Conservation (phyloP, 1,140 invertebrate species). For the Danaus melanippus region DNA sequence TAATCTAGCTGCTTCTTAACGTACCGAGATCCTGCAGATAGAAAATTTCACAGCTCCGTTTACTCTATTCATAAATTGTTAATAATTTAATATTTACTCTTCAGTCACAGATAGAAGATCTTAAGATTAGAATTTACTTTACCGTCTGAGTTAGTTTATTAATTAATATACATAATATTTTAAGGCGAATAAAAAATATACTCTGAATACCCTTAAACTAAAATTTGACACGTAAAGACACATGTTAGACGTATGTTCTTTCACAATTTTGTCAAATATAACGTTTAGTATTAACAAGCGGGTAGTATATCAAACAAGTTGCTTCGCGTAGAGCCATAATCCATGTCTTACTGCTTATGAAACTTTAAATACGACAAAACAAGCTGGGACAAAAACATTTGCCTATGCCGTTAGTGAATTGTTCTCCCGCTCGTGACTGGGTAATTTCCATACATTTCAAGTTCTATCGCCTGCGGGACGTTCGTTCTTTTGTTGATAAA, state of each 20-base stretch:
- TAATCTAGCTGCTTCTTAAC: slow-evolving; percentile 9
- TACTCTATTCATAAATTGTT: slow-evolving; percentile 16
- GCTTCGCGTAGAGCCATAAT: slow-evolving; percentile 6
- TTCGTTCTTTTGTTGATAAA: slow-evolving; percentile 73
- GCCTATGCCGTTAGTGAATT: slow-evolving; percentile 71
- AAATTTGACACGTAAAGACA: too few relatives aligned
- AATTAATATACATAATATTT: neutral
- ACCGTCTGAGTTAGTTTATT: slow-evolving; percentile 13
- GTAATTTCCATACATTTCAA: slow-evolving; percentile 73
- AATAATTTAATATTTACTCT: slow-evolving; percentile 20
- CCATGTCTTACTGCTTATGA: slow-evolving; percentile 19
- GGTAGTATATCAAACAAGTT: too few relatives aligned
- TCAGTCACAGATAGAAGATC: slow-evolving; percentile 23
- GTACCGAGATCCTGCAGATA: slow-evolving; percentile 8
- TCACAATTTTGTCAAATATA: too few relatives aligned
- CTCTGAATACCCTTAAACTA: too few relatives aligned
- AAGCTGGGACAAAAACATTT: slow-evolving; percentile 70
- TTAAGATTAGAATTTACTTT: slow-evolving; percentile 19
- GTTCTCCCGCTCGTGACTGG: slow-evolving; percentile 68
- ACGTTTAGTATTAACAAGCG: too few relatives aligned
- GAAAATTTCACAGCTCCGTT: slow-evolving; percentile 17
- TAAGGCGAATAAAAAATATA: too few relatives aligned
- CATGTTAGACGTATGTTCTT: too few relatives aligned
- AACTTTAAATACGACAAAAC: slow-evolving; percentile 59
- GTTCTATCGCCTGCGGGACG: slow-evolving; percentile 71